phyloP scores from a whole-genome alignment of 2,888 invertebrate species.

The Agonopterix heracliana region DNA sequence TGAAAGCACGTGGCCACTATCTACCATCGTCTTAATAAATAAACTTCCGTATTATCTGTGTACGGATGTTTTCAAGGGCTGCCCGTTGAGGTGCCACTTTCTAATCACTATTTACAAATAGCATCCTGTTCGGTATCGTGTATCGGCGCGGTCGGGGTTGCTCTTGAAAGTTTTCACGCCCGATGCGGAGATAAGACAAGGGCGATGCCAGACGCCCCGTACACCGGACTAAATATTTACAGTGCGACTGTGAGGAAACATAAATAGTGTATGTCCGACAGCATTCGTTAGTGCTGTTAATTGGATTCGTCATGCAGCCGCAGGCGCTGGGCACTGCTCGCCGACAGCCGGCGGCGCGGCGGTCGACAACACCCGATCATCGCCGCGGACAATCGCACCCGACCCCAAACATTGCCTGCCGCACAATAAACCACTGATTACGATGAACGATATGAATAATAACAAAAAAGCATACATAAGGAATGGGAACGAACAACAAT shows the following conservation, averaged over 20 bases:
- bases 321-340: constrained; percentile 25
- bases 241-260: constrained; percentile 64
- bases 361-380: constrained; percentile 10
- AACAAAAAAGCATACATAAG: constrained; percentile 4
- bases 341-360: constrained; percentile 11
- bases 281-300: constrained; percentile 64
- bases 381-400: constrained; percentile 19
- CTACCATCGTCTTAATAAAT: constrained; percentile 38
- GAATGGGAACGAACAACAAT: constrained; percentile 5
- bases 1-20: constrained; percentile 40
- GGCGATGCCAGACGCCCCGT: constrained; percentile 48
- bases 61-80: constrained; percentile 45
- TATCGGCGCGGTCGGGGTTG: constrained; percentile 32
- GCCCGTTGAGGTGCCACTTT: constrained; percentile 46
- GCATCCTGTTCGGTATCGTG: constrained; percentile 37
- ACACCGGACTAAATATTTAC: constrained; percentile 66
- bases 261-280: constrained; percentile 64
- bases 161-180: constrained; percentile 47
- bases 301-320: constrained; percentile 64
- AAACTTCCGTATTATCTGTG: constrained; percentile 43
- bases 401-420: constrained; percentile 18
- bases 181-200: constrained; percentile 62
- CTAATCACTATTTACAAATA: constrained; percentile 53
- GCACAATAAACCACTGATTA: constrained; percentile 18
- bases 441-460: constrained; percentile 12